phyloP scores from a whole-genome alignment of 2,888 invertebrate species.

The Pandemis heparana region DNA sequence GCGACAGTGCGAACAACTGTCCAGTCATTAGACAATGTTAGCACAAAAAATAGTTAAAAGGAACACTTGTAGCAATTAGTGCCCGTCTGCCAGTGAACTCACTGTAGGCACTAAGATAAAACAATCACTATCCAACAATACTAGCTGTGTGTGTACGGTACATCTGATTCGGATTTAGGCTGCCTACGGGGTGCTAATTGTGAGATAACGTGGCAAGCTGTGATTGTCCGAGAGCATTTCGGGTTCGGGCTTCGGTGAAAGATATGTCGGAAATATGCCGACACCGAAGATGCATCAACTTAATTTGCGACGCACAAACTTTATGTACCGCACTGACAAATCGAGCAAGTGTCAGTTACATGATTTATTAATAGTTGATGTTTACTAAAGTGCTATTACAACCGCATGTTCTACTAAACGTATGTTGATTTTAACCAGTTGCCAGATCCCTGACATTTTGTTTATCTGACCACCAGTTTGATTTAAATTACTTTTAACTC shows the following conservation, averaged over 20 bases:
- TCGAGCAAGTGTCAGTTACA: slow-evolving; percentile 27
- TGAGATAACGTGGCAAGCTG: slow-evolving; percentile 33
- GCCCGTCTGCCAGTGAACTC: slow-evolving; percentile 18
- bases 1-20: slow-evolving; percentile 46
- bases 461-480: slow-evolving; percentile 5
- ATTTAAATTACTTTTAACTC: slow-evolving; percentile 4
- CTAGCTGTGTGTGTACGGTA: neutral
- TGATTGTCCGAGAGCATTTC: slow-evolving; percentile 23
- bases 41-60: slow-evolving; percentile 51
- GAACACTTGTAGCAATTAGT: slow-evolving; percentile 38
- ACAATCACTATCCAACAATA: neutral
- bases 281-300: slow-evolving; percentile 5
- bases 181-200: slow-evolving; percentile 28
- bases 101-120: slow-evolving; percentile 16
- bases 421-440: slow-evolving; percentile 5
- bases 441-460: slow-evolving; percentile 12
- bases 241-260: slow-evolving; percentile 18
- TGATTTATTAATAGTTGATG: slow-evolving; percentile 32
- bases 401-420: slow-evolving; percentile 7
- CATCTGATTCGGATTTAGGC: slow-evolving; percentile 31
- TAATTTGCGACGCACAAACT: slow-evolving; percentile 13
- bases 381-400: slow-evolving; percentile 12
- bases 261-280: slow-evolving; percentile 32
- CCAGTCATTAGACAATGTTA: slow-evolving; percentile 57
- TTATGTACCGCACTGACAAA: slow-evolving; percentile 21